These are phyloP conservation scores for Lymantria dispar DNA, from an alignment of 2,888 invertebrate species.

Conservation along the genomic window DNA sequence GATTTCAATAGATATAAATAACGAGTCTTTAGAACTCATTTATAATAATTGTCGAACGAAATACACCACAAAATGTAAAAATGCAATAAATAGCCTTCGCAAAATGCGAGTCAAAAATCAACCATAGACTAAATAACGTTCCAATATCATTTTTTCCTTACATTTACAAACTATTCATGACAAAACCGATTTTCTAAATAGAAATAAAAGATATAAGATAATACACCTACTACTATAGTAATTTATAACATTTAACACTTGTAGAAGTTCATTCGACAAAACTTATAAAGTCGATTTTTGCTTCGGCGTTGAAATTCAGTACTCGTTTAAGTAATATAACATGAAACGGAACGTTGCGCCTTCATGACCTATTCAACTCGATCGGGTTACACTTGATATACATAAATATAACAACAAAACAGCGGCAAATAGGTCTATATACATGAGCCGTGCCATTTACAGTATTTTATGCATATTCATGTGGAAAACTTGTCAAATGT, in stretches of 20 bases:
- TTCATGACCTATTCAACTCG: slow-evolving; percentile 49
- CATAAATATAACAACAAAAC: slow-evolving; percentile 61
- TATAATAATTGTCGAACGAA: no score
- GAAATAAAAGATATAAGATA: no score
- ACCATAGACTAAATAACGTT: slow-evolving; percentile 65
- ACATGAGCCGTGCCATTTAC: slow-evolving; percentile 48
- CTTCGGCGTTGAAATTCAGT: neutral
- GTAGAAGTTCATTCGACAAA: no score
- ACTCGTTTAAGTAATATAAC: slow-evolving; percentile 6
- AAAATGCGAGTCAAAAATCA: slow-evolving; percentile 46
- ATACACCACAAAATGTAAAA: slow-evolving; percentile 4
- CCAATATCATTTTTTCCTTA: slow-evolving; percentile 28
- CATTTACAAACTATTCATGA: no score
- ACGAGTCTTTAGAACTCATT: no score
- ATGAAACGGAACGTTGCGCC: slow-evolving; percentile 56
- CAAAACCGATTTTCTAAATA: no score
- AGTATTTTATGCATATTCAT: slow-evolving; percentile 46
- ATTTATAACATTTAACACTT: no score
- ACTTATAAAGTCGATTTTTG: neutral
- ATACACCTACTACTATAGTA: no score
- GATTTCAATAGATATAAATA: neutral
- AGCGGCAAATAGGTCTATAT: slow-evolving; percentile 75
- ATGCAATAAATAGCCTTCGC: slow-evolving; percentile 11
- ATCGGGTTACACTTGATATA: slow-evolving; percentile 60
- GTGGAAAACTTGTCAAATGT: neutral